Base-by-base conservation (phyloP, 2,888 invertebrate species). In the Aphidius colemani region DNA sequence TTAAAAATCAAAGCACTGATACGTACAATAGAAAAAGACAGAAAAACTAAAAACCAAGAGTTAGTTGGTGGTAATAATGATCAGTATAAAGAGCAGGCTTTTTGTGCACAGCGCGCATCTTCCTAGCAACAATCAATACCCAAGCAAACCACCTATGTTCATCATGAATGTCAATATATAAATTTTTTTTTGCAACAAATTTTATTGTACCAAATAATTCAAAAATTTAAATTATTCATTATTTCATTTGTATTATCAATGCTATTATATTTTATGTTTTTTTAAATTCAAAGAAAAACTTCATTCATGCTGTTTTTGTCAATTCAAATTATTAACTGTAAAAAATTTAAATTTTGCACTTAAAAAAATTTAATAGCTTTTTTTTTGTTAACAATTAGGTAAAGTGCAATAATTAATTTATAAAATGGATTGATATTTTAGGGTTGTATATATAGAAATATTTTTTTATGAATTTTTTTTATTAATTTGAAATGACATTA, bases 91-190 rank as follows among this genome's bases (percentile, higher is more conserved):
- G 30, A 30, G 30, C 30, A 30, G 30, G 5, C 30, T 30, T 46
- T 50, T 18, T 46, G 59, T 53, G 59, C 55, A 64, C 63, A 64
- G 46, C 75, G 75, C 77, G 73, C 75, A 75, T 74, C 72, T 75
- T 74, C 74, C 63, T 69, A 63, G 59, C 61, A 59, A 59, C 65
- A 81, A 81, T 81, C 81, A 81, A 81, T 81, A 81, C 77, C 76
- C 66, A 30, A 72, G 74, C 75, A 64, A 55, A 49, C 62, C 65
- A 50, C 59, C 39, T 9, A 44, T 18, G 18, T 59, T 51, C 50
- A 48, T 58, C 59, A 50, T 60, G 49, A 65, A 67, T 57, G 56
- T 60, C 67, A 65, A 63, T 65, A 61, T 65, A 58, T 63, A 57
- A 49, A 64, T 56, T 53, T 65, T 48, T 51, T 40, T 61, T 43